Conservation (phyloP, 2,888 invertebrate genomes). For the Glyphotaelius pellucidus region DNA sequence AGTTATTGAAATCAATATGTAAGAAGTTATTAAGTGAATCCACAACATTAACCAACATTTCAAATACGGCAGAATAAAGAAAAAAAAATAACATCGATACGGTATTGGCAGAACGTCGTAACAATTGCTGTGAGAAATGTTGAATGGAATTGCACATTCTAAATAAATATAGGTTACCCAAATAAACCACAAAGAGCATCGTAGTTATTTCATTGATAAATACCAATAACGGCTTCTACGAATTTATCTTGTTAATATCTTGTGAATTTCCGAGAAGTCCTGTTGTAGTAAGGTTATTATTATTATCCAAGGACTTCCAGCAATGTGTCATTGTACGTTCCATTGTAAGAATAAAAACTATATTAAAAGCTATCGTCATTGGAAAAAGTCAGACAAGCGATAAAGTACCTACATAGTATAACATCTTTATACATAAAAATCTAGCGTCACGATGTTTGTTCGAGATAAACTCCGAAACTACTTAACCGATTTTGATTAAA, state of each 20-base stretch:
- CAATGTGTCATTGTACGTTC: no score
- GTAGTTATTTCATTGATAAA: background rate
- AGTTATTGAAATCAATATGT: background rate
- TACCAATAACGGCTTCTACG: background rate
- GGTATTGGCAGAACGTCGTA: background rate
- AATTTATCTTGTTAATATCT: no score
- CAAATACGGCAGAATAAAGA: background rate
- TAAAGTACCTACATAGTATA: no score
- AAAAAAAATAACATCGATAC: background rate
- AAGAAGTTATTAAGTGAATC: background rate
- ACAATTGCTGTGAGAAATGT: background rate
- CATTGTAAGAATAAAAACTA: no score
- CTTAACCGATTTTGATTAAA: no score
- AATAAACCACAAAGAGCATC: background rate
- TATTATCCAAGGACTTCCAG: no score
- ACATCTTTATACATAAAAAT: no score
- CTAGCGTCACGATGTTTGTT: no score
- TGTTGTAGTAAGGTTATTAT: background rate
- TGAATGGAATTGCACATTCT: background rate
- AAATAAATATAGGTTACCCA: background rate
- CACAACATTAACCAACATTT: background rate
- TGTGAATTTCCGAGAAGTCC: background rate
- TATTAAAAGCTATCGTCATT: no score
- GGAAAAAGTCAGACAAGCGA: no score
- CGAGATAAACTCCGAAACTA: no score